A percentile compares a stretch with the other conserved stretches of the same genome.
Evolutionary conservation across 2,888 invertebrate genomes (phyloP).

Genomic region (Thecophora atra): DNA sequence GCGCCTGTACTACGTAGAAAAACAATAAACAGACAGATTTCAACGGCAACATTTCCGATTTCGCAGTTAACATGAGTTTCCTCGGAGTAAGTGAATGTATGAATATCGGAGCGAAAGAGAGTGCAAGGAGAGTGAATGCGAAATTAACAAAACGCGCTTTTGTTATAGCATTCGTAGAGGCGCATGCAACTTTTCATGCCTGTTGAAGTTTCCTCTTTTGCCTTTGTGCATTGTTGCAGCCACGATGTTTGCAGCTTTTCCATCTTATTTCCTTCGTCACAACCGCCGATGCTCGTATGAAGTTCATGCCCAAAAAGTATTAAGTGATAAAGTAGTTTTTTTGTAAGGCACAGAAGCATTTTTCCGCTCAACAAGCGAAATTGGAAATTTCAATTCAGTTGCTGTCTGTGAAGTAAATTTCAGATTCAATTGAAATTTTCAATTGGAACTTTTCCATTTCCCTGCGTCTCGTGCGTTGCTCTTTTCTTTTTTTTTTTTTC

Average conservation of each 20-base stretch:
- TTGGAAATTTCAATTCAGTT: slow-evolving; percentile 46
- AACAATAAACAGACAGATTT: slow-evolving; percentile 56
- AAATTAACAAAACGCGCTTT: slow-evolving; percentile 31
- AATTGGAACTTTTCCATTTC: slow-evolving; percentile 41
- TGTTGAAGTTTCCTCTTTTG: slow-evolving; percentile 45
- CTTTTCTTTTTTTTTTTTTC: not conserved
- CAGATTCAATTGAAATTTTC: slow-evolving; percentile 57
- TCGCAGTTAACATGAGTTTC: slow-evolving; percentile 54
- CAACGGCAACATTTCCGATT: slow-evolving; percentile 65
- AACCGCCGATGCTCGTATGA: slow-evolving; percentile 8
- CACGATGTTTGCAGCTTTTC: slow-evolving; percentile 8
- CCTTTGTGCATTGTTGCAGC: slow-evolving; percentile 8
- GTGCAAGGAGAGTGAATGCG: slow-evolving; percentile 17
- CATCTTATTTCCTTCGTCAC: not conserved
- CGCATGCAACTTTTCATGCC: slow-evolving; percentile 47
- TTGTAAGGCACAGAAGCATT: slow-evolving; percentile 41
- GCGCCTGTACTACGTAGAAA: slow-evolving; percentile 39
- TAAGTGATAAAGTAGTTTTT: slow-evolving; percentile 56
- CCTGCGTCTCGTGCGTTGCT: not conserved
- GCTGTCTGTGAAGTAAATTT: slow-evolving; percentile 55
- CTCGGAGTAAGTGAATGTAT: slow-evolving; percentile 44
- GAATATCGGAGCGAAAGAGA: slow-evolving; percentile 13
- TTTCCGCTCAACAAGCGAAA: slow-evolving; percentile 41
- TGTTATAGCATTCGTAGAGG: slow-evolving; percentile 40
- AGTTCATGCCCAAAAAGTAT: slow-evolving; percentile 43